Conservation (phyloP, 2,888 invertebrate species). For the Hirtodrosophila trivittata region DNA sequence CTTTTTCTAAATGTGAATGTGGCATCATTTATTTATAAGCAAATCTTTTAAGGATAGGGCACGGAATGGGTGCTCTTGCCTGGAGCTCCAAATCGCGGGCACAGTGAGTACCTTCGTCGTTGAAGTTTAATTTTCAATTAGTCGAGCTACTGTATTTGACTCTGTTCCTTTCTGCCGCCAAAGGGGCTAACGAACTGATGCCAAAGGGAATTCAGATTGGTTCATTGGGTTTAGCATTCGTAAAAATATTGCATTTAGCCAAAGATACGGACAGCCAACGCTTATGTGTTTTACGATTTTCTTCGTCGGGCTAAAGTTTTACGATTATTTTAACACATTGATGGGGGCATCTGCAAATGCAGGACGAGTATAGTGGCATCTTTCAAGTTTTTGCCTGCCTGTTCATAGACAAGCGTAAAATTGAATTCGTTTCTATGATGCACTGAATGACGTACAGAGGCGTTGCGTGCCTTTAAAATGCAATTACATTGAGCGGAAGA, state of each 20-base stretch:
- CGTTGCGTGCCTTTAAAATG: slow-evolving; percentile 57
- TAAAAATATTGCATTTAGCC: slow-evolving; percentile 75
- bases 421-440: slow-evolving; percentile 76
- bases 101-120: slow-evolving; percentile 1
- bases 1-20: neutral
- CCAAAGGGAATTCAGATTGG: slow-evolving; percentile 14
- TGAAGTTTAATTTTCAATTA: slow-evolving; percentile 75
- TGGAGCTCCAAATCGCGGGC: too few species aligned
- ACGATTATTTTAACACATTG: slow-evolving; percentile 71
- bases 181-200: slow-evolving; percentile 17
- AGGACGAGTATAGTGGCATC: too few species aligned
- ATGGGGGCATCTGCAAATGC: slow-evolving; percentile 29
- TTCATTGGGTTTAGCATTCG: slow-evolving; percentile 39
- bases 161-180: slow-evolving; percentile 40
- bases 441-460: slow-evolving; percentile 47
- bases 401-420: slow-evolving; percentile 81
- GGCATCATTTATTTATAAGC: neutral
- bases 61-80: too few species aligned
- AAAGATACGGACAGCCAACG: slow-evolving; percentile 48
- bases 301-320: slow-evolving; percentile 50
- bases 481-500: slow-evolving; percentile 41
- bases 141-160: slow-evolving; percentile 79
- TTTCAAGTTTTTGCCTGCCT: slow-evolving; percentile 25
- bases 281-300: slow-evolving; percentile 61
- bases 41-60: neutral